Conservation (phyloP, 1,140 invertebrate genomes). For the Drosophila funebris region DNA sequence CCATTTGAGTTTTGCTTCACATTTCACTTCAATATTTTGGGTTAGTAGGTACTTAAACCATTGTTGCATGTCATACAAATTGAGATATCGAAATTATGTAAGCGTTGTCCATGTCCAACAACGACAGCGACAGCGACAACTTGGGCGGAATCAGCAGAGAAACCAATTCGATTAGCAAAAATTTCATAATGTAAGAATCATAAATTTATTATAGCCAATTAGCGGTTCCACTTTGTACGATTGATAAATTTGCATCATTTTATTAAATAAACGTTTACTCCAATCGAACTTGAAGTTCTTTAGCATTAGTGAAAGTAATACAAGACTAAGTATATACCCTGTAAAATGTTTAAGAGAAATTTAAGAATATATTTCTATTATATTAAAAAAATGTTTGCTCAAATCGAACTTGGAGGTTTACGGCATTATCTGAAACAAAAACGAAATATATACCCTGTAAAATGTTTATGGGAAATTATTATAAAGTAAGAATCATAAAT, state of each 20-base stretch:
- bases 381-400: too few species aligned
- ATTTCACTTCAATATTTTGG: neutral
- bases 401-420: too few species aligned
- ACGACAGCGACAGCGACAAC: neutral
- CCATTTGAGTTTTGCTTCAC: neutral
- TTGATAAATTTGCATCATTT: neutral
- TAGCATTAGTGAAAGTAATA: too few species aligned
- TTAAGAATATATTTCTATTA: too few species aligned
- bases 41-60: neutral
- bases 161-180: neutral
- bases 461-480: too few species aligned
- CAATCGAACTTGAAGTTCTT: too few species aligned
- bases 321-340: too few species aligned
- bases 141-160: neutral
- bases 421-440: too few species aligned
- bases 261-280: constrained; percentile 24
- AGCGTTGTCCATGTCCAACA: neutral
- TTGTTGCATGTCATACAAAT: neutral
- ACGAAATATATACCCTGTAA: too few species aligned
- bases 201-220: neutral
- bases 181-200: neutral
- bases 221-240: neutral
- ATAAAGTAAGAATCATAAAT: too few species aligned
- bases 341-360: too few species aligned
- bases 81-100: neutral